Evolutionary conservation across 53 echinoderm and acorn worm genomes (phyloP).

Genomic region (Luidia sarsii): DNA sequence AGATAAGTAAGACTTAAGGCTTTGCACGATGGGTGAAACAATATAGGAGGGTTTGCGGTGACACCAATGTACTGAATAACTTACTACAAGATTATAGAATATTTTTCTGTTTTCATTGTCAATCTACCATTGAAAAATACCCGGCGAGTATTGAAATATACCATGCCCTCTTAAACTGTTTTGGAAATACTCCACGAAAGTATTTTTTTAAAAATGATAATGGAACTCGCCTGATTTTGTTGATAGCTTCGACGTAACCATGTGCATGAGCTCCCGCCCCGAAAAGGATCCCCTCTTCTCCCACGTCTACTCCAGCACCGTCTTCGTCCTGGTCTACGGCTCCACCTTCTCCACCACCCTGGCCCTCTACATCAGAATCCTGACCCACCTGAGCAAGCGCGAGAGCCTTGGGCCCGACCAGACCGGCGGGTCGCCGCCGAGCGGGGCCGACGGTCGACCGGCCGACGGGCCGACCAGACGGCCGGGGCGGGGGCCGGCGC

Average conservation of each 20-base stretch:
- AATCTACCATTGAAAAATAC: too few species aligned
- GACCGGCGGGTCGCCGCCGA: not conserved
- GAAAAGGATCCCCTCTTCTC: constrained; percentile 64
- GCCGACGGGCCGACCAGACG: not conserved
- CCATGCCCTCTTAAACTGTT: too few species aligned
- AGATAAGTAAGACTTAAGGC: too few species aligned
- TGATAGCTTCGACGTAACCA: constrained; percentile 58
- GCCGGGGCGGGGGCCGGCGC: not conserved
- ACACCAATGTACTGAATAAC: too few species aligned
- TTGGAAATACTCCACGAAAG: too few species aligned
- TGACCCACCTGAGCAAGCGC: constrained; percentile 54
- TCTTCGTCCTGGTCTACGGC: constrained; percentile 79
- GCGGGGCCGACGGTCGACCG: not conserved
- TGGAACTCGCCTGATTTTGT: too few species aligned
- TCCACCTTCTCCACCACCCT: constrained; percentile 75
- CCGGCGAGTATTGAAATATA: too few species aligned
- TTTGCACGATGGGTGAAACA: too few species aligned
- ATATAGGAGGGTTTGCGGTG: too few species aligned
- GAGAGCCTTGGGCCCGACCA: constrained; percentile 11
- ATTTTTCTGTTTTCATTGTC: too few species aligned
- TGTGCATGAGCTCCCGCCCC: constrained; percentile 70
- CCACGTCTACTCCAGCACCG: constrained; percentile 74
- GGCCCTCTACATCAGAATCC: constrained; percentile 74
- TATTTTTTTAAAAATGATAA: too few species aligned
- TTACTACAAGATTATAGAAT: too few species aligned